Percentiles rank a stretch among this genome's conserved stretches.
These are phyloP conservation scores for Chaetura pelagica DNA, from an alignment of 2,113 vertebrate species.

Conservation along the genomic window DNA sequence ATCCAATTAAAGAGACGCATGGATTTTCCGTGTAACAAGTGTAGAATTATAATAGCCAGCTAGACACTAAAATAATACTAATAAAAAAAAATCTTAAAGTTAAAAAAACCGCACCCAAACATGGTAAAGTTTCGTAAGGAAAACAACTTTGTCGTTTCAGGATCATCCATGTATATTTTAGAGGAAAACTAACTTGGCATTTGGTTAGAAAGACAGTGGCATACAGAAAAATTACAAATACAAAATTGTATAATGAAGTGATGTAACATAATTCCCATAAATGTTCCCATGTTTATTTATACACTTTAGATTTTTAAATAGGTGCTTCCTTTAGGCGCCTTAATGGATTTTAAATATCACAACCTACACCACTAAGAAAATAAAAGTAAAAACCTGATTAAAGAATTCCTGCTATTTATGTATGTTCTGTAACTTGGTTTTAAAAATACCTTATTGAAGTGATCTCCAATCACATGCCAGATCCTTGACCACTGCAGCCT, in stretches of 20 bases:
- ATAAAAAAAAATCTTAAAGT: background rate
- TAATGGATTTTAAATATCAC: background rate
- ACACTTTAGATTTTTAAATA: background rate
- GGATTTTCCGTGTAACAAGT: background rate
- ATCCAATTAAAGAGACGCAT: background rate
- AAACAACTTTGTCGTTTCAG: background rate
- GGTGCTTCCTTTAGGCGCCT: background rate
- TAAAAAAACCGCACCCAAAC: background rate
- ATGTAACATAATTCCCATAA: background rate
- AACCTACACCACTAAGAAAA: background rate
- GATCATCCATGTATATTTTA: background rate
- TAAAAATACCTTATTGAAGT: slow-evolving; percentile 93
- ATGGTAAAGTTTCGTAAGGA: background rate
- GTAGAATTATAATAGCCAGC: background rate
- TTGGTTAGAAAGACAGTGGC: background rate
- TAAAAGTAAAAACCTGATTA: background rate
- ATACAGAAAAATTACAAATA: background rate
- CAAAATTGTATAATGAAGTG: background rate
- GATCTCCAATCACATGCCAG: slow-evolving; percentile 97
- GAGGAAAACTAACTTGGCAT: background rate
- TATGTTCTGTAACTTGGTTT: background rate
- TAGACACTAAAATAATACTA: background rate
- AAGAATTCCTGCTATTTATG: background rate
- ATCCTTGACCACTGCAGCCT: slow-evolving; percentile 97
- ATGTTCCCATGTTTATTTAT: background rate